A percentile compares a stretch with the other conserved stretches of the same genome.
phyloP scores from a whole-genome alignment of 2,113 vertebrate genomes.

The Myrmecobius fasciatus region DNA sequence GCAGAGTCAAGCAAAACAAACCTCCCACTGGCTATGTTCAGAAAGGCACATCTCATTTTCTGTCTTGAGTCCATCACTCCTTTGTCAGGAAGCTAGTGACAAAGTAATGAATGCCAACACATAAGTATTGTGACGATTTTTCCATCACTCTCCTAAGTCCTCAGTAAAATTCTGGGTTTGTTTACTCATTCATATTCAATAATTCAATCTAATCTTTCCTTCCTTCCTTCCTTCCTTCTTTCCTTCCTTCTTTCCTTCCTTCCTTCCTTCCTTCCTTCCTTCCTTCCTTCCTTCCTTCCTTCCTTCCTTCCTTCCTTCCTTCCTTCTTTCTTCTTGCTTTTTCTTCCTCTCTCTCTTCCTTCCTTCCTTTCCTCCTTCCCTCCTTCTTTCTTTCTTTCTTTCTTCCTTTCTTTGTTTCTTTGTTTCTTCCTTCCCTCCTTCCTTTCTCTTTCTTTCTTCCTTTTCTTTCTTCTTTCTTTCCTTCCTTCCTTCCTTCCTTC shows the following conservation, averaged over 20 bases:
- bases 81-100: neutral
- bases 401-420: too few species aligned
- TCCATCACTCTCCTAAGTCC: neutral
- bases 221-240: neutral
- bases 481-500: accelerated
- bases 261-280: too few species aligned
- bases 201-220: neutral
- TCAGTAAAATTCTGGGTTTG: neutral
- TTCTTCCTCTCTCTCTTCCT: too few species aligned
- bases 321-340: too few species aligned
- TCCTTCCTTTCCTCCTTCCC: too few species aligned
- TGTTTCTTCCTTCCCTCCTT: too few species aligned
- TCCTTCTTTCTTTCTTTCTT: too few species aligned
- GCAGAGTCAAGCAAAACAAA: neutral
- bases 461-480: accelerated
- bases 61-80: neutral
- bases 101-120: neutral
- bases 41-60: neutral
- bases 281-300: too few species aligned
- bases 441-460: too few species aligned
- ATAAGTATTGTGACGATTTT: neutral
- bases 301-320: too few species aligned
- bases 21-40: neutral
- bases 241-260: too few species aligned
- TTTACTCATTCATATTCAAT: neutral